Conservation (phyloP, 2,113 vertebrate genomes). For the Petrocephalus microphthalmus region DNA sequence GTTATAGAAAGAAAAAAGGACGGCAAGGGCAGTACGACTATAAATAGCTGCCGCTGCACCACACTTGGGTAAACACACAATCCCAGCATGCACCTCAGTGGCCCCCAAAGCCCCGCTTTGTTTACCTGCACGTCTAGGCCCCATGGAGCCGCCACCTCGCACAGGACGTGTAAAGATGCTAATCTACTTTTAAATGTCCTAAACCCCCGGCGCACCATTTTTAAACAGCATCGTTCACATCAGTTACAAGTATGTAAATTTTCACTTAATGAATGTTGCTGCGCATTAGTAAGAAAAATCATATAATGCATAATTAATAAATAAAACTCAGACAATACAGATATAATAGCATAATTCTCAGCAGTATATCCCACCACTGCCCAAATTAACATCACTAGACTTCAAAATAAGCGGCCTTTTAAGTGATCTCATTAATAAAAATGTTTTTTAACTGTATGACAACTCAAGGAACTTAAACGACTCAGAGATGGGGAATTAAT, state of each 20-base stretch:
- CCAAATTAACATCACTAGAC: neutral
- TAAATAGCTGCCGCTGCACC: neutral
- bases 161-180: neutral
- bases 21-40: neutral
- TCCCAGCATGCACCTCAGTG: neutral
- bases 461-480: neutral
- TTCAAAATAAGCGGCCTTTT: neutral
- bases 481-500: neutral
- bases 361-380: neutral
- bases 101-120: neutral
- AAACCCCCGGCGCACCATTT: neutral
- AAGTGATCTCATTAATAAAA: neutral
- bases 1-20: neutral
- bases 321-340: neutral
- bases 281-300: neutral
- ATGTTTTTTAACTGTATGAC: neutral
- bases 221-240: neutral
- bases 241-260: neutral
- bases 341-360: neutral
- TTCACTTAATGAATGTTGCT: neutral
- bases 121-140: neutral
- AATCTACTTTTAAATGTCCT: neutral
- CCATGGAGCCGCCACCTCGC: neutral
- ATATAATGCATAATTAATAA: neutral
- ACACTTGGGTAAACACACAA: slow-evolving; percentile 9